These are phyloP conservation scores for Orchestes rusci DNA, from an alignment of 2,888 invertebrate species.

Conservation along the genomic window DNA sequence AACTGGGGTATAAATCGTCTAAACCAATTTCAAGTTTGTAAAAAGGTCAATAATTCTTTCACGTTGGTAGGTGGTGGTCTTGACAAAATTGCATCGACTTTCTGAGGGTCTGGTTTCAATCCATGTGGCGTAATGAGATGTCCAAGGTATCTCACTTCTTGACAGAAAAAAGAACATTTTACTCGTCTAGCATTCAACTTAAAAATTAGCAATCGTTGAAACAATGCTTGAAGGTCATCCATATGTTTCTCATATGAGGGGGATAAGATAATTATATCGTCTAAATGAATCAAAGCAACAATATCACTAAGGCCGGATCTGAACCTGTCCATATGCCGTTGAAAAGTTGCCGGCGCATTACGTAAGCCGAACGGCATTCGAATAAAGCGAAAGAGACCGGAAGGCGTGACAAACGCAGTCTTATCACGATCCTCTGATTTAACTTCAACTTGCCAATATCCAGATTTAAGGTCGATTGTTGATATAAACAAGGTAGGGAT, in stretches of 20 bases:
- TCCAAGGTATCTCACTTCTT: slow-evolving; percentile 26
- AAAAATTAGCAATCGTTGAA: slow-evolving; percentile 23
- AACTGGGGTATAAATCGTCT: slow-evolving; percentile 24
- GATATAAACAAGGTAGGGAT: slow-evolving; percentile 12
- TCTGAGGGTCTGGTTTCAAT: slow-evolving; percentile 19
- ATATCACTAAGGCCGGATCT: slow-evolving; percentile 23
- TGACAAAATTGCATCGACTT: slow-evolving; percentile 22
- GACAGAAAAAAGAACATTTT: slow-evolving; percentile 28
- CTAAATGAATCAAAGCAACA: slow-evolving; percentile 27
- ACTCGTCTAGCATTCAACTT: slow-evolving; percentile 18
- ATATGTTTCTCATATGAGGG: slow-evolving; percentile 26
- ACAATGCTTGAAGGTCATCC: slow-evolving; percentile 18
- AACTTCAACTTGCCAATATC: slow-evolving; percentile 3
- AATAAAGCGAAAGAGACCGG: slow-evolving; percentile 26
- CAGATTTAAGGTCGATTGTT: slow-evolving; percentile 4
- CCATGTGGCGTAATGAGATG: slow-evolving; percentile 21
- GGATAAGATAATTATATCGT: slow-evolving; percentile 29
- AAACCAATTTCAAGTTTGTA: slow-evolving; percentile 28
- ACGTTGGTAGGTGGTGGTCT: slow-evolving; percentile 19
- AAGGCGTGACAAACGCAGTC: slow-evolving; percentile 29
- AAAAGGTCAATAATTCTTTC: slow-evolving; percentile 24
- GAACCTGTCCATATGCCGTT: slow-evolving; percentile 28
- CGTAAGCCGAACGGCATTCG: slow-evolving; percentile 29
- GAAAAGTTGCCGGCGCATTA: slow-evolving; percentile 30
- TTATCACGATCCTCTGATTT: slow-evolving; percentile 10